phyloP scores from a whole-genome alignment of 2,888 invertebrate genomes.

The Cheilosia vulpina region DNA sequence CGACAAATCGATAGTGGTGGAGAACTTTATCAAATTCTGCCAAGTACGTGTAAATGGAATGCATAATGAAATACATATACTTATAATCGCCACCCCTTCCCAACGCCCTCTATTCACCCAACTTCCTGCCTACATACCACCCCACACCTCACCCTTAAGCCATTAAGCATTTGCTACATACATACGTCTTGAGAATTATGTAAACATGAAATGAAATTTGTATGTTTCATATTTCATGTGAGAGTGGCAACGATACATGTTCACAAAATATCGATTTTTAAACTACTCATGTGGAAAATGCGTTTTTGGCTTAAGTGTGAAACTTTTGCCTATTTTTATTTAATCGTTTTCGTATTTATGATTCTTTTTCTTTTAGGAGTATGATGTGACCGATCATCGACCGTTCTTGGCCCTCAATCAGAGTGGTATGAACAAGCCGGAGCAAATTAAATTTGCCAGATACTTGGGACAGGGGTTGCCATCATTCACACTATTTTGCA shows the following conservation, averaged over 20 bases:
- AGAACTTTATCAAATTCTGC: conserved; percentile 83
- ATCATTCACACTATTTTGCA: conserved; percentile 83
- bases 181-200: conserved; percentile 67
- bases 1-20: conserved; percentile 83
- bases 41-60: conserved; percentile 79
- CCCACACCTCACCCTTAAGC: conserved; percentile 42
- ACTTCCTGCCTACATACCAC: conserved; percentile 17
- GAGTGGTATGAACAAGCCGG: conserved; percentile 83
- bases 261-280: conserved; percentile 73
- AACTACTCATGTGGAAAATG: conserved; percentile 65
- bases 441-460: conserved; percentile 83
- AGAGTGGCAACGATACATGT: conserved; percentile 62
- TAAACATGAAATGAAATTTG: conserved; percentile 69
- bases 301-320: conserved; percentile 44
- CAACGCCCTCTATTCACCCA: conserved; percentile 37
- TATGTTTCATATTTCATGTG: conserved; percentile 73
- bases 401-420: conserved; percentile 83
- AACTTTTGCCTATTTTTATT: conserved; percentile 15
- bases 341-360: conserved; percentile 8
- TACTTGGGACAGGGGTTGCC: conserved; percentile 83
- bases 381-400: conserved; percentile 83
- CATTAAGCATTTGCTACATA: conserved; percentile 60
- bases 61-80: conserved; percentile 65
- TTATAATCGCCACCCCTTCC: conserved; percentile 53
- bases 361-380: conserved; percentile 79